Conservation (phyloP, 2,888 invertebrate genomes). For the Gymnosoma rotundatum region DNA sequence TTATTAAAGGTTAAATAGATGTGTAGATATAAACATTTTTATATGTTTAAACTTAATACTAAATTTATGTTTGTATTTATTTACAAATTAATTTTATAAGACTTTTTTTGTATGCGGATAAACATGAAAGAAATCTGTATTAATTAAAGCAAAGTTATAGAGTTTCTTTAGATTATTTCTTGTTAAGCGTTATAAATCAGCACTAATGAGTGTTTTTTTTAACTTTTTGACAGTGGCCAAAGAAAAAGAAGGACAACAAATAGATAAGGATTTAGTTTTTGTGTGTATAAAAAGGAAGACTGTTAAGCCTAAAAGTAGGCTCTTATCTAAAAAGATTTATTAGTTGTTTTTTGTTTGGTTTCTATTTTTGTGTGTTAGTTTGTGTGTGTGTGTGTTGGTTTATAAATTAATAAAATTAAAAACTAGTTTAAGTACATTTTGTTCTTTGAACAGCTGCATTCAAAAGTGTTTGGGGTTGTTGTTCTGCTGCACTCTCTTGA, state of each 20-base stretch:
- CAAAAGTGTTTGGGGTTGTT: slow-evolving; percentile 8
- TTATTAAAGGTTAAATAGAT: slow-evolving; percentile 42
- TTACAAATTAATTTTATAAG: slow-evolving; percentile 43
- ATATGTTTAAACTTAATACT: slow-evolving; percentile 22
- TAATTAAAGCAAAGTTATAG: slow-evolving; percentile 42
- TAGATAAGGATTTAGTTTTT: neutral
- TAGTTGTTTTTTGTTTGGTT: neutral
- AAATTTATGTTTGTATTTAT: slow-evolving; percentile 10
- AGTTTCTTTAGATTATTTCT: slow-evolving; percentile 3
- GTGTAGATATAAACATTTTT: slow-evolving; percentile 5
- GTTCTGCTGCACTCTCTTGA: slow-evolving; percentile 15
- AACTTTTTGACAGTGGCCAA: slow-evolving; percentile 24
- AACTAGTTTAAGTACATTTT: slow-evolving; percentile 50
- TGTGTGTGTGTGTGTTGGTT: neutral
- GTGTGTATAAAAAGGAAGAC: slow-evolving; percentile 34
- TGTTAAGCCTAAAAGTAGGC: slow-evolving; percentile 40
- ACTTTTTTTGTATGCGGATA: slow-evolving; percentile 9
- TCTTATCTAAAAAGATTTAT: slow-evolving; percentile 47
- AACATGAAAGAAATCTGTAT: neutral
- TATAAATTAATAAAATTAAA: slow-evolving; percentile 36
- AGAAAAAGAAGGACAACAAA: neutral
- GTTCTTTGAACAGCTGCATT: slow-evolving; percentile 16
- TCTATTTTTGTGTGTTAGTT: neutral
- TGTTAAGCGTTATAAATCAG: slow-evolving; percentile 42
- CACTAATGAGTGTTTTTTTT: slow-evolving; percentile 31